Evolutionary conservation across 2,888 invertebrate genomes (phyloP).

Genomic region (Spisula solida): DNA sequence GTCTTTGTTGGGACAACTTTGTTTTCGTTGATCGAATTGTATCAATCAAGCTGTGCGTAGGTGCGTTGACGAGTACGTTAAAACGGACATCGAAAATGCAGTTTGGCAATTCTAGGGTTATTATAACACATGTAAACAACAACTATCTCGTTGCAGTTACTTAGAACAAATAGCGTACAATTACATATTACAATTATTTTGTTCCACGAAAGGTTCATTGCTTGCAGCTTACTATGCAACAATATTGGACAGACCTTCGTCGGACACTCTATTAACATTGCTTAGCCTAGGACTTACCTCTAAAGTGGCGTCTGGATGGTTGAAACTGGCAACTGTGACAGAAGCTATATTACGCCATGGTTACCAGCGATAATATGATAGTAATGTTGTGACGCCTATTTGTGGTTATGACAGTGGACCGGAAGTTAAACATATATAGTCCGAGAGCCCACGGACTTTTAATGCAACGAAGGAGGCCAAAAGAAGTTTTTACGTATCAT

Average conservation of each 20-base stretch:
- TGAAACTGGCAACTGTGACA: constrained; percentile 16
- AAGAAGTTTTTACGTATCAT: too few relatives aligned
- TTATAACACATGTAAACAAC: neutral
- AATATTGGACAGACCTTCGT: neutral
- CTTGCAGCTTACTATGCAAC: neutral
- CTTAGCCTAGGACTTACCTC: neutral
- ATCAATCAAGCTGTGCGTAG: neutral
- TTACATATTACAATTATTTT: neutral
- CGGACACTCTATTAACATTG: neutral
- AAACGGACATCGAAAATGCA: neutral
- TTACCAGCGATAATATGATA: neutral
- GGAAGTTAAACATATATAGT: neutral
- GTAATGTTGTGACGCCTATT: neutral
- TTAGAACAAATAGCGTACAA: neutral
- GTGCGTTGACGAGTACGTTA: neutral
- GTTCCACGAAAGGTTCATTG: neutral
- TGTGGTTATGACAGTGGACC: neutral
- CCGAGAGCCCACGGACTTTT: too few relatives aligned
- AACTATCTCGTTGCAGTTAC: neutral
- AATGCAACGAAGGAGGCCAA: too few relatives aligned
- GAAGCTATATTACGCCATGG: neutral
- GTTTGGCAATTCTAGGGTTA: neutral
- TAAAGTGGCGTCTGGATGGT: neutral
- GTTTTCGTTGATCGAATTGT: too few relatives aligned
- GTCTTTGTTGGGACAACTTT: neutral